Conservation (phyloP, 2,888 invertebrate species). For the Lasioglossum lativentre region DNA sequence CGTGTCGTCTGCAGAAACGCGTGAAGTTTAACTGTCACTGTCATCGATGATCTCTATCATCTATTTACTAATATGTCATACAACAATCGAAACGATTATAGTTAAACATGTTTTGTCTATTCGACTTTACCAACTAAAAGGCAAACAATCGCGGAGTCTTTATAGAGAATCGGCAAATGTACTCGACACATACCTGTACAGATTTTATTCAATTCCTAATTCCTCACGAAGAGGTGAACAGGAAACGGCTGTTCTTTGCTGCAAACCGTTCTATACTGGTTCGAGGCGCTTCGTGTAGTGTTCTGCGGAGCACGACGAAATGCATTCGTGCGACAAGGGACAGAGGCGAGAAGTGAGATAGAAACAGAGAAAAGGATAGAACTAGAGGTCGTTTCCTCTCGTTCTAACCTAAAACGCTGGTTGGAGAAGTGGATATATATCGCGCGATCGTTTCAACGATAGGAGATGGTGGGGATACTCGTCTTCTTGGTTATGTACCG, state of each 20-base stretch:
- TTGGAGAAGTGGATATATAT: slow-evolving; percentile 55
- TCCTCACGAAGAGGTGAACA: slow-evolving; percentile 60
- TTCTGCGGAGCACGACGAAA: slow-evolving; percentile 70
- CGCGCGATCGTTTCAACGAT: slow-evolving; percentile 67
- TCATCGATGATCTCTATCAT: slow-evolving; percentile 11
- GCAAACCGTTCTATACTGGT: slow-evolving; percentile 72
- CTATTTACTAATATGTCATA: neutral
- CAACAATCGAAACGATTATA: neutral
- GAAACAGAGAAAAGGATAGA: slow-evolving; percentile 56
- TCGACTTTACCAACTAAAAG: neutral
- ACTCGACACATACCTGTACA: slow-evolving; percentile 55
- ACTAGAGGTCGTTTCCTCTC: slow-evolving; percentile 44
- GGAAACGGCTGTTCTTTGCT: slow-evolving; percentile 41
- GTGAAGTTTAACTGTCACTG: slow-evolving; percentile 29
- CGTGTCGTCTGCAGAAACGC: slow-evolving; percentile 16
- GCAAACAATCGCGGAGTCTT: neutral
- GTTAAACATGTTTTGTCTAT: neutral
- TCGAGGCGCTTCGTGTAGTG: slow-evolving; percentile 76
- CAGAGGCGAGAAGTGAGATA: slow-evolving; percentile 59
- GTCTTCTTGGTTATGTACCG: slow-evolving; percentile 64
- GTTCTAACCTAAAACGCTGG: slow-evolving; percentile 34
- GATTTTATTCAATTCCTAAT: slow-evolving; percentile 62
- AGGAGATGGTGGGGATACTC: slow-evolving; percentile 60
- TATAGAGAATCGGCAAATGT: neutral
- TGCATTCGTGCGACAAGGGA: slow-evolving; percentile 68